Conservation (phyloP, 2,797 vertebrate genomes). For the Chloroceryle amazona region DNA sequence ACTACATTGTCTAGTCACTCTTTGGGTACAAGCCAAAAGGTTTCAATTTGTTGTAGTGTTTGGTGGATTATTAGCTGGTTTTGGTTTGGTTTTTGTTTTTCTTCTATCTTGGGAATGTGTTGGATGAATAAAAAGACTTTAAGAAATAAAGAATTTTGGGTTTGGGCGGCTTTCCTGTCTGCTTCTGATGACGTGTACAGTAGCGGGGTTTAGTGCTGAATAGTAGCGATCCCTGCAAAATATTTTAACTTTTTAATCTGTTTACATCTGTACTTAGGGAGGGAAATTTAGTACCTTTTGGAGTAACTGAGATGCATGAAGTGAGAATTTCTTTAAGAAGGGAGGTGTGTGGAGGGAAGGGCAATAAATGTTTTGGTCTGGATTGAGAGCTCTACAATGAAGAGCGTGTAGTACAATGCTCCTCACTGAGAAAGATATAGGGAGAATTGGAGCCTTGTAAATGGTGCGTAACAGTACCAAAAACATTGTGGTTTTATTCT, state of each 20-base stretch:
- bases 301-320: not conserved
- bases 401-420: not conserved
- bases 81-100: not conserved
- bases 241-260: not conserved
- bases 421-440: not conserved
- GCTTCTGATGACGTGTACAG: not conserved
- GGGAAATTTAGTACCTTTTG: not conserved
- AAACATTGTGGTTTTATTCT: not conserved
- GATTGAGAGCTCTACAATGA: not conserved
- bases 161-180: not conserved
- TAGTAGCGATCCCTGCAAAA: not conserved
- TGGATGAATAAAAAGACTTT: not conserved
- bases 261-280: not conserved
- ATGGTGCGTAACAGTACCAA: not conserved
- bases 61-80: not conserved
- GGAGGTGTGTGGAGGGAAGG: no score
- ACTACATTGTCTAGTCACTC: not conserved
- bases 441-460: not conserved
- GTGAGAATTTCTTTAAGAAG: not conserved
- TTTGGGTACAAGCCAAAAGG: not conserved
- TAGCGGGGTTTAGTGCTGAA: not conserved
- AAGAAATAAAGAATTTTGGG: not conserved
- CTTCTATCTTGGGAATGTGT: not conserved
- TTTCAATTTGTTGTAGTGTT: not conserved
- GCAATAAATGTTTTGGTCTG: not conserved